Conservation (phyloP, 2,797 vertebrate species). For the Columba guinea region DNA sequence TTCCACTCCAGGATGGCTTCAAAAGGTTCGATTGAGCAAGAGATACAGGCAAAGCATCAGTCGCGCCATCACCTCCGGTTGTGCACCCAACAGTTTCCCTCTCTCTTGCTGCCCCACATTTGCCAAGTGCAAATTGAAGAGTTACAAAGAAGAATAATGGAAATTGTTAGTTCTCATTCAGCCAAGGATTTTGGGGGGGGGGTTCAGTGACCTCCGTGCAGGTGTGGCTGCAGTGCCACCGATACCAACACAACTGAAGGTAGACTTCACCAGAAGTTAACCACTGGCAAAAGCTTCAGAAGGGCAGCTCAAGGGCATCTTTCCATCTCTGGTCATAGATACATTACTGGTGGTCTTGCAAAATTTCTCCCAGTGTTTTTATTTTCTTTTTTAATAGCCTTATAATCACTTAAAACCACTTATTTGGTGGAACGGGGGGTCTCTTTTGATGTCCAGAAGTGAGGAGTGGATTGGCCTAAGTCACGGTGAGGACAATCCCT, state of each 20-base stretch:
- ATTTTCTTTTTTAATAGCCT: background rate
- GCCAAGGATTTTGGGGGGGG: background rate
- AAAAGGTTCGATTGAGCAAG: background rate
- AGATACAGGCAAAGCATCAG: background rate
- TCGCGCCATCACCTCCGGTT: accelerated
- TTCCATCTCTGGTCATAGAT: background rate
- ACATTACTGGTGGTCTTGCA: background rate
- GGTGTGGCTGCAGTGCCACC: background rate
- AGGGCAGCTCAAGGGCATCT: background rate
- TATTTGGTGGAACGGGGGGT: background rate
- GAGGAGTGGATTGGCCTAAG: background rate
- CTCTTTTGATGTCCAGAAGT: background rate
- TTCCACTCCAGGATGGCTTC: background rate
- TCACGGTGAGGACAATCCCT: background rate
- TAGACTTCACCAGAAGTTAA: background rate
- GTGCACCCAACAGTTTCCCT: background rate
- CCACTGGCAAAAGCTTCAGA: background rate
- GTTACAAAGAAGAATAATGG: background rate
- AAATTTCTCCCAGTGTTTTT: background rate
- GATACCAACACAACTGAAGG: background rate
- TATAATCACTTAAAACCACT: background rate
- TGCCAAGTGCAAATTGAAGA: background rate
- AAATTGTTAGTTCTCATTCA: background rate
- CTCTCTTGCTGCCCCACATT: accelerated
- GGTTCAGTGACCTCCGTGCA: background rate